Conservation (phyloP, 2,888 invertebrate genomes). For the Stictocephala bisonia region DNA sequence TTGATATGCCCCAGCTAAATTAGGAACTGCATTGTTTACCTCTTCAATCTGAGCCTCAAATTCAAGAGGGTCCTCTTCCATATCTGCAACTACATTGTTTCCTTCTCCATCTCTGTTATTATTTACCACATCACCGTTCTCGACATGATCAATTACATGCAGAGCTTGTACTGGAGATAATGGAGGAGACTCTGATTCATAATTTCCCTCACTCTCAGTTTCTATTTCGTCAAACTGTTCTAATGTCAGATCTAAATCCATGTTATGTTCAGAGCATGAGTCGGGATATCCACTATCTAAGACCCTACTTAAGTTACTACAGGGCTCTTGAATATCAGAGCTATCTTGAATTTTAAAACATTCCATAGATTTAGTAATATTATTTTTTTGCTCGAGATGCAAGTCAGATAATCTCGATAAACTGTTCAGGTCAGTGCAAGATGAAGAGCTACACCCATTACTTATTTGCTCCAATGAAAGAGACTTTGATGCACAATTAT, state of each 20-base stretch:
- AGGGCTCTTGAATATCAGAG: conserved; percentile 39
- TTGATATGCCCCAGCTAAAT: conserved; percentile 3
- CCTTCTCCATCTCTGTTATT: conserved; percentile 68
- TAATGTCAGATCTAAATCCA: conserved; percentile 57
- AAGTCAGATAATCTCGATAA: neutral
- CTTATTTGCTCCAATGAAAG: conserved; percentile 29
- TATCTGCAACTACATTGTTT: conserved; percentile 63
- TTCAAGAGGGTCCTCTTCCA: conserved; percentile 45
- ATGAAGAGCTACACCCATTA: neutral
- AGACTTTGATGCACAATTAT: conserved; percentile 11
- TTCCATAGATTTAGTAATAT: conserved; percentile 33
- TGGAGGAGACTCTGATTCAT: conserved; percentile 49
- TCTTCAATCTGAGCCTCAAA: conserved; percentile 52
- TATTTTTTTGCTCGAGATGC: conserved; percentile 7
- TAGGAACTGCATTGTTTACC: conserved; percentile 7
- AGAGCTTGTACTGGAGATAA: conserved; percentile 47
- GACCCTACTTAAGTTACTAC: conserved; percentile 51
- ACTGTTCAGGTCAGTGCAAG: neutral
- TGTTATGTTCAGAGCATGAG: conserved; percentile 53
- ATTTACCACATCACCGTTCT: conserved; percentile 69
- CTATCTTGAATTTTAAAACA: conserved; percentile 16
- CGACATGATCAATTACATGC: conserved; percentile 62
- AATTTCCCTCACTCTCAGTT: conserved; percentile 57
- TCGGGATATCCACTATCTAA: conserved; percentile 57
- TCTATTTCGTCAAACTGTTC: conserved; percentile 59